Evolutionary conservation across 35 echinoderm and acorn worm species (phyloP).

Genomic region (Lytechinus variegatus): DNA sequence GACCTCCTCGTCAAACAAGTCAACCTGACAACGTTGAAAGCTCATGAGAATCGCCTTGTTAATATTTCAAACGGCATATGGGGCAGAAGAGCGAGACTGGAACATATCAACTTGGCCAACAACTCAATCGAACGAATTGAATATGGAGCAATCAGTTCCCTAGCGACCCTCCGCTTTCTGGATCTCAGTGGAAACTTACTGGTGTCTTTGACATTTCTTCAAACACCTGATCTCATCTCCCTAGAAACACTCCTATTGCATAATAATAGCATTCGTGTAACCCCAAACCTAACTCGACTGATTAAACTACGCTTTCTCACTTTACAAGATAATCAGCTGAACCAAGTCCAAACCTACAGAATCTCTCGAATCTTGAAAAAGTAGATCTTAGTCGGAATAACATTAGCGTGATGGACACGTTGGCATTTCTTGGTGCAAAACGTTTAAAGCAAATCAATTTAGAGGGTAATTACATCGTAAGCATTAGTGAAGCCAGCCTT

Average conservation of each 20-base stretch:
- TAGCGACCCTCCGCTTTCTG: constrained; percentile 19
- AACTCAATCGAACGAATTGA: constrained; percentile 17
- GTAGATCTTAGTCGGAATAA: constrained; percentile 40
- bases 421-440: background rate
- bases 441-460: constrained; percentile 1
- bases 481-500: background rate
- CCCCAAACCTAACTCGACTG: constrained; percentile 5
- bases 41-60: constrained; percentile 19
- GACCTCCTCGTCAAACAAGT: background rate
- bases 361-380: constrained; percentile 5
- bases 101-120: constrained; percentile 42
- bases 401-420: constrained; percentile 19
- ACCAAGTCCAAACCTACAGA: constrained; percentile 14
- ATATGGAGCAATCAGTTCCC: background rate
- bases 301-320: constrained; percentile 4
- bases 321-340: background rate
- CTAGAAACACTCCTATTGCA: constrained; percentile 36
- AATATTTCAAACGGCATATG: constrained; percentile 40
- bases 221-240: background rate
- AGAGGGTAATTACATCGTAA: constrained; percentile 26
- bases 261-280: background rate
- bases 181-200: constrained; percentile 38
- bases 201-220: constrained; percentile 42
- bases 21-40: constrained; percentile 45
- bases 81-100: constrained; percentile 14